A percentile compares a stretch with the other conserved stretches of the same genome.
phyloP scores from a whole-genome alignment of 2,113 vertebrate genomes.

The Collichthys lucidus region DNA sequence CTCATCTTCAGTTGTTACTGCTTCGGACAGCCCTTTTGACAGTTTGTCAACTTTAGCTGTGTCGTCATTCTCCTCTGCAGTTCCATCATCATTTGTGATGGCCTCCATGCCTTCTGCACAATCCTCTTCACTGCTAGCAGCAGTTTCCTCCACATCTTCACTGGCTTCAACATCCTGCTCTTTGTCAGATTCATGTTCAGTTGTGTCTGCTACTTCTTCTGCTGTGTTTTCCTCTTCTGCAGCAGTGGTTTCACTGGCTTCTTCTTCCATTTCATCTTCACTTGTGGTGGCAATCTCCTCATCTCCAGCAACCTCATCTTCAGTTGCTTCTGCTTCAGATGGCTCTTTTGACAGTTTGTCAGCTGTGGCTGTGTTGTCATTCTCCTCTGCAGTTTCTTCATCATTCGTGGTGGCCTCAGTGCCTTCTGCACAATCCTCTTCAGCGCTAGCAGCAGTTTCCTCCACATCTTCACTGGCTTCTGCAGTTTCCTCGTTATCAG shows the following conservation, averaged over 20 bases:
- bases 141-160: slow-evolving; percentile 28
- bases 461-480: too few relatives aligned
- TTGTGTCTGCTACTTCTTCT: neutral
- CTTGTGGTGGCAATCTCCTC: too few relatives aligned
- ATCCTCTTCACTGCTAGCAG: slow-evolving; percentile 2
- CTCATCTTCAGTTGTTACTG: neutral
- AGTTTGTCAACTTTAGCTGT: neutral
- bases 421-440: slow-evolving; percentile 6
- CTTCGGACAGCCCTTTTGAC: slow-evolving; percentile 7
- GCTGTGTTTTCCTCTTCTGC: slow-evolving; percentile 43
- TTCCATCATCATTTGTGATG: slow-evolving; percentile 39
- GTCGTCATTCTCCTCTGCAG: slow-evolving; percentile 44
- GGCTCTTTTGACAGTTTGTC: too few relatives aligned
- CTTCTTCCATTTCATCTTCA: too few relatives aligned
- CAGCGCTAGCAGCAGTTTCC: neutral
- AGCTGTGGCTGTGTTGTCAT: too few relatives aligned
- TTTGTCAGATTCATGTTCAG: slow-evolving; percentile 20
- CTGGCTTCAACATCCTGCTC: neutral
- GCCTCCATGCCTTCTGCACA: slow-evolving; percentile 4
- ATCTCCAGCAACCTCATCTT: slow-evolving; percentile 27
- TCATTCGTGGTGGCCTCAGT: neutral
- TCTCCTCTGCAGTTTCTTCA: neutral
- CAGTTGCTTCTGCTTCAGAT: too few relatives aligned
- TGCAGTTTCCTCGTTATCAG: too few relatives aligned
- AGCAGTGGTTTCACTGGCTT: neutral